Evolutionary conservation across 2,797 vertebrate genomes (phyloP), one percentile per base, ranked within the genome.

Genomic region (Sebastes oblongus): DNA sequence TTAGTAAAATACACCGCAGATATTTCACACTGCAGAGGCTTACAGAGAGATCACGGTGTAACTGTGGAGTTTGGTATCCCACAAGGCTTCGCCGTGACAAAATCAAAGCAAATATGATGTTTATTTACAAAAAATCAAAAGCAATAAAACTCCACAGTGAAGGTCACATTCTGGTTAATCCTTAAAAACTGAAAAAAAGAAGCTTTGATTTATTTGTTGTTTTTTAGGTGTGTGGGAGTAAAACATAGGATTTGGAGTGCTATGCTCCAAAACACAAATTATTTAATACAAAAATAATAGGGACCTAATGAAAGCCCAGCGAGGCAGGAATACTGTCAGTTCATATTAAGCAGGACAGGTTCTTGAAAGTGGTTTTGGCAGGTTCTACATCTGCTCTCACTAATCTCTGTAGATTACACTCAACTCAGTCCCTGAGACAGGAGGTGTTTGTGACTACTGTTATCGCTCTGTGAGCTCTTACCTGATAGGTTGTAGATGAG

Each of bases 321-420:
- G 42, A 82, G 76, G 83, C 86, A 82, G 84, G 84, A 84, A 90
- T 67, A 66, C 77, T 84, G 86, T 91, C 81, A 58, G 27, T 77
- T 90, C 69, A 24, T 24, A 85, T 91, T 88, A 85, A 69, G 62
- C 12, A 79, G 75, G 73, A 89, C 81, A 81, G 20, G 68, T 87
- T 87, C 52, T 70, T 84, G 27, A 71, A 85, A 87, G 71, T 6
- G 59, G n/a, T 39, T 73, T 80, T 83, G 83, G 68, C 75, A 84
- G 82, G 42, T 86, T 81, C 62, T 78, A 76, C 68, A 69, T 82
- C 74, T 69, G 74, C 60, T 84, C 65, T 55, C 36, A 58, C 52
- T 67, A 66, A 75, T 72, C 58, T 82, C 39, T 69, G n/a, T 39
- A 66, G 55, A 88, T 82, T 72, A 78, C 46, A 54, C 42, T 52